Evolutionary conservation across 2,113 vertebrate species (phyloP), one percentile per base, ranked within the genome.

Genomic region (Pseudopipra pipra): DNA sequence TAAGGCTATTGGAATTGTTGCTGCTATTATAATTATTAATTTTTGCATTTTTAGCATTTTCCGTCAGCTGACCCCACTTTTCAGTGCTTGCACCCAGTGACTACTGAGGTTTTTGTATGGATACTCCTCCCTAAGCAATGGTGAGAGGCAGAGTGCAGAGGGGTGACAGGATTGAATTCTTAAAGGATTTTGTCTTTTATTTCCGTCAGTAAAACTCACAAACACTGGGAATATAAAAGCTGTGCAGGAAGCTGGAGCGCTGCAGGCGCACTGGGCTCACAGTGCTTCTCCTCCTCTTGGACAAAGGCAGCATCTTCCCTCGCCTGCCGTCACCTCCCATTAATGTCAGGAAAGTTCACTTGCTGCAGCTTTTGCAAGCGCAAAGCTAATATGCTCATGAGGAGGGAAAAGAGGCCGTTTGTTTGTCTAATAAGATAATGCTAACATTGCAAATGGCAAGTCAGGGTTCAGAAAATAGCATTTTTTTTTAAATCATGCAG

Each of bases 271-370:
- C 52, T 82, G 85, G 54, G 66, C 58, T 87, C 85, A 47, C 71
- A 44, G 67, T 19, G 1, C 63, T 90, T 87, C 74, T 87, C 33
- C 46, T 90, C 37, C 47, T 85, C 79, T 87, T 3, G 23, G 58
- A 85, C 71, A 76, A 78, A 91, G 55, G 43, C 85, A 88, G 24
- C 44, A 66, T 80, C 88, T 88, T 93, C 86, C 85, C 39, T 86
- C 0, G 1, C 51, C 71, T 3, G 17, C 59, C 1, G 2, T 86
- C 94, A 66, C n/a, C 79, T 92, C 75, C 83, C 62, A 72, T 88
- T 74, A 85, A 43, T 24, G 67, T 94, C 93, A 96, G 62, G 3
- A 39, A 93, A 93, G 90, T 92, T 91, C 88, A 73, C 59, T 95
- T 58, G 72, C 67, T 85, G 78, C 51, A 68, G 75, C 78, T 87